Percentiles rank a stretch among this genome's conserved stretches.
Evolutionary conservation across 2,888 invertebrate genomes (phyloP).

Genomic region (Chrysolina oricalcia): DNA sequence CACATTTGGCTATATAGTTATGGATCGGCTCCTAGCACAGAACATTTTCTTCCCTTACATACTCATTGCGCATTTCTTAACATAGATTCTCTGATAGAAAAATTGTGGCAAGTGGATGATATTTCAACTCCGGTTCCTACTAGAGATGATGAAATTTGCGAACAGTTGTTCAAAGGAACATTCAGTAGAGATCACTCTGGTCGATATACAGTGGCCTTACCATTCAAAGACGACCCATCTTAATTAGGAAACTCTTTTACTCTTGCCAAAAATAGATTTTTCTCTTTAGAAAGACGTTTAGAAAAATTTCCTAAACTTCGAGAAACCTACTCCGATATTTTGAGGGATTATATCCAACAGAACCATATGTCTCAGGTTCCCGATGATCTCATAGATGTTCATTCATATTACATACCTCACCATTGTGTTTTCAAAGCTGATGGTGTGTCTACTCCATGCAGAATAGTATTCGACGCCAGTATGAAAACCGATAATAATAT

Average conservation of each 20-base stretch:
- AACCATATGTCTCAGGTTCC: constrained; percentile 10
- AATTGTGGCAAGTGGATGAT: neutral
- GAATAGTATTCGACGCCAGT: constrained; percentile 30
- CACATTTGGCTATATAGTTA: neutral
- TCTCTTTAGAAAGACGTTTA: neutral
- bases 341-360: constrained; percentile 28
- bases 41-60: too few species aligned
- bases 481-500: constrained; percentile 29
- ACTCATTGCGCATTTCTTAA: neutral
- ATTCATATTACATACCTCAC: constrained; percentile 30
- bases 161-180: constrained; percentile 1
- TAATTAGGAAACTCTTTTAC: constrained; percentile 17
- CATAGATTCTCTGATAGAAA: neutral
- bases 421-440: constrained; percentile 29
- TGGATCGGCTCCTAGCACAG: neutral
- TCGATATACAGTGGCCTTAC: constrained; percentile 22
- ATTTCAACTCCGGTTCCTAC: neutral
- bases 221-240: constrained; percentile 22
- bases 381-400: constrained; percentile 26
- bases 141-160: constrained; percentile 5
- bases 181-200: neutral
- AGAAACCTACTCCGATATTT: constrained; percentile 22
- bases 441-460: constrained; percentile 23
- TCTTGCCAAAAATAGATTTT: constrained; percentile 13
- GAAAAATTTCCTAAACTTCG: neutral